Percentiles rank a stretch among this genome's conserved stretches.
Evolutionary conservation across 2,797 vertebrate species (phyloP).

Genomic region (Zalophus californianus): DNA sequence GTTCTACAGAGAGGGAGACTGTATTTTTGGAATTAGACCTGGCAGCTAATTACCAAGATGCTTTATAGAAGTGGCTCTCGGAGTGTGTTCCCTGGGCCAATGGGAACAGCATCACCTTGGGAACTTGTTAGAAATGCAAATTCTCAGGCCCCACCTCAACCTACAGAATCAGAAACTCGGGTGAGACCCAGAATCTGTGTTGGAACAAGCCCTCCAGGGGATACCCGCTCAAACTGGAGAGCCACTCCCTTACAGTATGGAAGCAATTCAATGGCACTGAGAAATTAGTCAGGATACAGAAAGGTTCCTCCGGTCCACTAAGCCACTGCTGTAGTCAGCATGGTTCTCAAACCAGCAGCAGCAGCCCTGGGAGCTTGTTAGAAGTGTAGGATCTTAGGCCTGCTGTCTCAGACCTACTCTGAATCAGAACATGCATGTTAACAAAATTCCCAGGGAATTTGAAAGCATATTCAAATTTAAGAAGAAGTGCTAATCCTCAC

Average conservation of each 20-base stretch:
- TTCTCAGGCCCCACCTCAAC: neutral
- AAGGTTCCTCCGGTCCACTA: neutral
- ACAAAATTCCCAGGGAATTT: slow-evolving; percentile 23
- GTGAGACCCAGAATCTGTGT: neutral
- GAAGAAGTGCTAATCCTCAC: neutral
- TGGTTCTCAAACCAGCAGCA: neutral
- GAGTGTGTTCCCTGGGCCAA: slow-evolving; percentile 8
- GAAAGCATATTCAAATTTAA: slow-evolving; percentile 24
- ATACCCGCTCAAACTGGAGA: neutral
- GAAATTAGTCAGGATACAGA: neutral
- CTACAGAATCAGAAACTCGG: slow-evolving; percentile 22
- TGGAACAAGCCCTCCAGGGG: neutral
- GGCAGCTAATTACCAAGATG: slow-evolving; percentile 30
- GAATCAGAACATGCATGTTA: slow-evolving; percentile 3
- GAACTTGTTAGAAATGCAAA: slow-evolving; percentile 42
- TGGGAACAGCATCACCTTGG: slow-evolving; percentile 12
- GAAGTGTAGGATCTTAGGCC: neutral
- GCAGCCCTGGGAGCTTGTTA: neutral
- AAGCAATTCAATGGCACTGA: neutral
- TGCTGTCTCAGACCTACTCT: neutral
- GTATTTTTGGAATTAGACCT: slow-evolving; percentile 29
- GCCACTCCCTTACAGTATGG: neutral
- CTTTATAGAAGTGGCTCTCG: slow-evolving; percentile 25
- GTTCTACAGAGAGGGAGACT: slow-evolving; percentile 41
- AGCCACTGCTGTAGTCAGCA: neutral